These are phyloP conservation scores for Pseudochaenichthys georgianus DNA, from an alignment of 2,797 vertebrate species.

Conservation along the genomic window DNA sequence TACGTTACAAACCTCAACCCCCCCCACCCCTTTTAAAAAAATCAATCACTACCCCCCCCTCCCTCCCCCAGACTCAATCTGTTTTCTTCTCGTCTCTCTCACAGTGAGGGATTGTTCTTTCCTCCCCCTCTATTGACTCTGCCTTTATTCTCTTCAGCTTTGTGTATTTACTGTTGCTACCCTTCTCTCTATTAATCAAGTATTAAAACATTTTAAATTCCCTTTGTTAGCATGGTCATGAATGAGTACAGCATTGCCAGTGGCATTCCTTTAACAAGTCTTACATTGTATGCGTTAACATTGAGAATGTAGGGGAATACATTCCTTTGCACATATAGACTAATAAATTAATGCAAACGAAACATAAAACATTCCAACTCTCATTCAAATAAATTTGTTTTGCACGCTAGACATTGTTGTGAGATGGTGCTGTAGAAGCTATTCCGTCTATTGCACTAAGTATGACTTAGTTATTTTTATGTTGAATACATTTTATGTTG, in stretches of 20 bases:
- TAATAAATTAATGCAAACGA: background rate
- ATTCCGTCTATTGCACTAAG: too few species aligned
- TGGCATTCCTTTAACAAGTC: background rate
- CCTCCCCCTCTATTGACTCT: slow-evolving; percentile 25
- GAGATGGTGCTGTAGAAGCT: too few species aligned
- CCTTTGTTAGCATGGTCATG: background rate
- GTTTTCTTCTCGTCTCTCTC: slow-evolving; percentile 42
- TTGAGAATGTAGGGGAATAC: background rate
- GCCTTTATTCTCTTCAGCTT: slow-evolving; percentile 38
- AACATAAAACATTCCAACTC: background rate
- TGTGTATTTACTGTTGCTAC: slow-evolving; percentile 34
- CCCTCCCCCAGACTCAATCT: slow-evolving; percentile 14
- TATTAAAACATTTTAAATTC: background rate
- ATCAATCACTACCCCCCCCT: slow-evolving; percentile 31
- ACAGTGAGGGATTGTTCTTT: slow-evolving; percentile 25
- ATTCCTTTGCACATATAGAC: background rate
- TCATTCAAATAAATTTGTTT: background rate
- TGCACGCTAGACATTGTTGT: slow-evolving; percentile 3
- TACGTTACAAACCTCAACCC: slow-evolving; percentile 40
- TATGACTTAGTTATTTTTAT: too few species aligned
- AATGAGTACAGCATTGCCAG: background rate
- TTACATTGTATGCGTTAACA: background rate
- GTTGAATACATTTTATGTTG: too few species aligned
- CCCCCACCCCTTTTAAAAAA: slow-evolving; percentile 14
- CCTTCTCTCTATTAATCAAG: background rate